Evolutionary conservation across 2,888 invertebrate genomes (phyloP), one percentile per base, ranked within the genome.

Genomic region (Ormia ochracea): DNA sequence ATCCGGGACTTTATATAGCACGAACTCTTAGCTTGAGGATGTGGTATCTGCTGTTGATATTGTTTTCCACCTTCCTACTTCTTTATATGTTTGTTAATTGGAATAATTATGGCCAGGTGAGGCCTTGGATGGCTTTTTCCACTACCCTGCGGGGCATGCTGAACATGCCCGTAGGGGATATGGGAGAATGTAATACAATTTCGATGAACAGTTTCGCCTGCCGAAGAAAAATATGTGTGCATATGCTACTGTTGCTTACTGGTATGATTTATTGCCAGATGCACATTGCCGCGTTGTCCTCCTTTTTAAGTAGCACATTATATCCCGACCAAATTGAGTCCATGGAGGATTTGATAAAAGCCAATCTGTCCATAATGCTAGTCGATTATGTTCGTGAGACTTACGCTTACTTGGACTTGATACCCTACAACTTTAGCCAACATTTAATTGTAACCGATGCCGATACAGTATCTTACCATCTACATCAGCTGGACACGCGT

Each of bases 231-330:
- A 45, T 58, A 19, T 48, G 68, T 10, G 4, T 82, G 2, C 56
- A 75, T 10, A 66, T 77, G 19, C 56, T 82, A 3, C 19, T 83
- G 2, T 21, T 82, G 19, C 54, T 81, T 3, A 69, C 82, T 0
- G 83, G 84, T 1, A 81, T 83, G 61, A 66, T 83, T 12, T 78
- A 73, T 23, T 61, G 78, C 9, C 80, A 81, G 36, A 26, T 66
- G 3, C 68, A 75, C 43, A 73, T 76, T 7, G 81, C 80, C 0
- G 73, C 81, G 7, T 31, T 84, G 19, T 81, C 83, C 5, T 83
- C 83, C 5, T 74, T 82, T n/a, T 70, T 82, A 10, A 84, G 84
- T 38, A 82, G 82, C 12, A 83, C 83, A 1, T 58, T 83, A 5
- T 83, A 82, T 63, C 83, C 83, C 9, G 26, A 33, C 1, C 82